Base-by-base conservation (phyloP, 1,140 invertebrate genomes). In the Macrocentrus cingulum region DNA sequence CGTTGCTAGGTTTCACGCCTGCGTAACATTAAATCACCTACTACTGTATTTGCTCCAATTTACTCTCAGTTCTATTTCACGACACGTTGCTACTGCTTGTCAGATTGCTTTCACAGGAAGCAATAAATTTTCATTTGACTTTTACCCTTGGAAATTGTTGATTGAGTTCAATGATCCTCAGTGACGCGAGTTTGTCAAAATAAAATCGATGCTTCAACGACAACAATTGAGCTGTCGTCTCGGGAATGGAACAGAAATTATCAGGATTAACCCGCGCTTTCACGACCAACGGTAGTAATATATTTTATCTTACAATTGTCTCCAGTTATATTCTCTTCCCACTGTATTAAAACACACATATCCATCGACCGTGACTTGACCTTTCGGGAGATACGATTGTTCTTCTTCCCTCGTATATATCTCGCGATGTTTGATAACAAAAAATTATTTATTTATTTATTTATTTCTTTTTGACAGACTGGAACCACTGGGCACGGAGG, bases 401-500 rank as follows among this genome's bases (percentile, higher is more conserved):
- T 8, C 11, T 16, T 15, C 13, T 50, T 25, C 32, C 23, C 9
- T 20, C 36, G 15, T 42, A 15, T 5, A n/a, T n/a, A n/a, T n/a
- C n/a, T n/a, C n/a, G n/a, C n/a, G n/a, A n/a, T n/a, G n/a, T n/a
- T n/a, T n/a, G n/a, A 41, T 41, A 15, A 9, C 16, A 15, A 41
- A 44, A 18, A 16, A 18, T 18, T 19, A 11, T 18, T 44, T 29
- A 29, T 36, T 32, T 39, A 55, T 41, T 29, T 58, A 18, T 15
- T 48, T 39, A 15, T 32, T 49, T 52, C 41, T 1, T 23, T 4
- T 57, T 59, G 49, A 2, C 51, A 77, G 75, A 56, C 66, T 71
- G 52, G 67, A 73, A 46, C 66, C 67, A 58, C 51, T 66, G 49
- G 72, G 72, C 46, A 52, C 56, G 4, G 70, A 74, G 5, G 72